Base-by-base conservation (phyloP, 2,888 invertebrate genomes). In the Blera fallax region DNA sequence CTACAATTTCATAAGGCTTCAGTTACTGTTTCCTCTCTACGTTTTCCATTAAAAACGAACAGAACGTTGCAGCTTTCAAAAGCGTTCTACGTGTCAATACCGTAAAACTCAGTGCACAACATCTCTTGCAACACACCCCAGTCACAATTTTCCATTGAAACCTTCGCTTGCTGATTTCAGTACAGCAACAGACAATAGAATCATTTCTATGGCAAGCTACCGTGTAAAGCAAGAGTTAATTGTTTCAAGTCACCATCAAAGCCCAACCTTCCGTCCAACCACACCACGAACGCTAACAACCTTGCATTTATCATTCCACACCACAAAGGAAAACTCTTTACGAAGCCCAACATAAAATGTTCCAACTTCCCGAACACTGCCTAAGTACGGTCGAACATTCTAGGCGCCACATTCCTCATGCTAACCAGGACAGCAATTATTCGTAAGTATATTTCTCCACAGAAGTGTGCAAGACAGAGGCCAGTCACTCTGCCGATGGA, bases 321-420 rank as follows among this genome's bases (percentile, higher is more conserved):
- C 21, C 56, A 32, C 14, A 29, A 56, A 29, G 5, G 6, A 32
- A 14, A 50, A 62, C 62, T 37, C 37, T 24, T 62, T 50, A 40
- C 34, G 29, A 16, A 27, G 52, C 60, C 43, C 29, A 52, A 52
- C 58, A 60, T 77, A 67, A 69, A 56, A 77, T 69, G 60, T 69
- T 70, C 8, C 14, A 52, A 62, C 78, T 54, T 52, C 8, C 58
- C 16, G 21, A 48, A 37, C 18, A 50, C 60, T 4, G 24, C 21
- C 37, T 56, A 65, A 56, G 37, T 56, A 43, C 32, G 16, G 8
- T 32, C 69, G 8, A 60, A 69, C 60, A 69, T 60, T 78, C 64
- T 48, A 64, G 78, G 70, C 78, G 78, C 78, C 78, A 70, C 70
- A 78, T 78, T 70, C 62, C 27, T 78, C 58, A 62, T 34, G 11